Base-by-base conservation (phyloP, 2,888 invertebrate genomes). In the Trissonchulus sp. region DNA sequence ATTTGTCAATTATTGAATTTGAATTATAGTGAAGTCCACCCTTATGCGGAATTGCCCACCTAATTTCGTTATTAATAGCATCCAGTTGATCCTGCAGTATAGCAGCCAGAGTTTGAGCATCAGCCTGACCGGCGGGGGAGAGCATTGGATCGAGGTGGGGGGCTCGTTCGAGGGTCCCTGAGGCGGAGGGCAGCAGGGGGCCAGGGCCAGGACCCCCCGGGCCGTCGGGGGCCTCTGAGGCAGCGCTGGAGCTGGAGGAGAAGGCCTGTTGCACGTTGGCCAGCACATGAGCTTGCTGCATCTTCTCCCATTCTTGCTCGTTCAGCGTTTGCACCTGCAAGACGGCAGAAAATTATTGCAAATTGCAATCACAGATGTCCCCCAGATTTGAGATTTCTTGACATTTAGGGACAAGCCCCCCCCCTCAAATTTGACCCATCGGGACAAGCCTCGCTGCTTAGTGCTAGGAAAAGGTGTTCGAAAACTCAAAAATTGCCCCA, bases 41-140 rank as follows among this genome's bases (percentile, higher is more conserved):
- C n/a, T n/a, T n/a, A n/a, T n/a, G n/a, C n/a, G n/a, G n/a, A n/a
- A n/a, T n/a, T n/a, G n/a, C n/a, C n/a, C 88, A 88, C 85, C 91
- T 89, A 82, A 99, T 99, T 89, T 99, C 99, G 83, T 97, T 97
- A 88, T 99, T 99, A 86, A 99, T 99, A 83, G 98, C 99, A 88
- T 99, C 98, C 79, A 99, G 88, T 86, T 99, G 97, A 84, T 99
- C 98, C 86, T 99, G 99, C 81, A 99, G 89, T 94, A 99, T 97
- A 85, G 97, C 90, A 69, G 99, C 99, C 79, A 99, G 88, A 0
- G 97, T 94, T 84, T 98, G 98, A 71, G 99, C 97, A 87, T 99
- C 98, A 1, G 93, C 92, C 23, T 2, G 2, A n/a, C 3, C 35
- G n/a, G 33, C 33, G 23, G 71, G 71, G 3, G 71, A 37, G 15